Evolutionary conservation across 1,140 invertebrate genomes (phyloP), one percentile per base, ranked within the genome.

Genomic region (Pectinophora gossypiella): DNA sequence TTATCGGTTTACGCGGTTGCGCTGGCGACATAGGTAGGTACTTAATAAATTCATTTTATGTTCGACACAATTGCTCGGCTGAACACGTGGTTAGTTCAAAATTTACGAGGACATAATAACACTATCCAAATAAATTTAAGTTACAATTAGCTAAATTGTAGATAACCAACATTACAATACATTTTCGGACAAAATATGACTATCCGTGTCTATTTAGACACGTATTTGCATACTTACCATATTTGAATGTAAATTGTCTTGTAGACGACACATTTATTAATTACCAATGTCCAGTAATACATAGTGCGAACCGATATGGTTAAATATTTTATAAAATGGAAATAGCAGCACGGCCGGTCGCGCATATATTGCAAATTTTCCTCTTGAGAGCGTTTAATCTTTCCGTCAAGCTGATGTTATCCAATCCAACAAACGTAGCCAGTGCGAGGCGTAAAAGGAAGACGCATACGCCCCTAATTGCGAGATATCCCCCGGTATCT

Each of bases 401-500:
- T 64, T 67, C 61, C 68, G 71, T 81, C 68, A 79, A 76, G 75
- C 58, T 67, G 72, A 79, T 77, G 69, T 68, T 82, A 79, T 79
- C 72, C 62, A 60, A 61, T 46, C 59, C 54, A 71, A 63, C 56
- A 56, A 57, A 70, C 52, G 48, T 46, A 57, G 56, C 62, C 59
- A 68, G 68, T 63, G 59, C 58, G 54, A 64, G 59, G 65, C 76
- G 65, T 80, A 82, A 83, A 83, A 80, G 75, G 78, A 80, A 76
- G 71, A 76, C 59, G 65, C 58, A 65, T 74, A 76, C 76, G 74
- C 64, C 72, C 71, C 80, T 86, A 83, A 86, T 86, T 86, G 80
- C 80, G 65, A 76, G 75, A 83, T 76, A 83, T 81, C 71, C 72
- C 64, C 54, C 66, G 68, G 68, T 83, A 85, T 83, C 75, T 77